Evolutionary conservation across 2,888 invertebrate genomes (phyloP).

Genomic region (Calameuta pallipes): DNA sequence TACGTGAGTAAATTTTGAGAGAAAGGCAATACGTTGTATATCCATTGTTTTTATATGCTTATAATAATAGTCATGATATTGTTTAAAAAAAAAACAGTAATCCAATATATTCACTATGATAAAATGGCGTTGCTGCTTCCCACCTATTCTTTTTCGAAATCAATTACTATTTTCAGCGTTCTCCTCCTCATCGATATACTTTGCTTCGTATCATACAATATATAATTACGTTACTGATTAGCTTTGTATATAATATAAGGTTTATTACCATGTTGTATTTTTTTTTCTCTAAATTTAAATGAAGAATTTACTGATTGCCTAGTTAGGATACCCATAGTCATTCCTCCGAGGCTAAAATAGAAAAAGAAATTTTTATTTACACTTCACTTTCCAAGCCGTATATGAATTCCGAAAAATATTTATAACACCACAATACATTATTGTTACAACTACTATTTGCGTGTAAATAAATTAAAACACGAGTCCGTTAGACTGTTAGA

Average conservation of each 20-base stretch:
- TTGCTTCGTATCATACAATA: neutral
- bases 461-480: neutral
- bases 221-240: neutral
- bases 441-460: neutral
- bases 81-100: neutral
- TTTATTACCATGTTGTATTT: neutral
- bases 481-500: neutral
- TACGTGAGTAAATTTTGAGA: neutral
- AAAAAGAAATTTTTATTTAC: conserved; percentile 28
- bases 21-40: neutral
- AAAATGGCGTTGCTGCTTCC: neutral
- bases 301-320: conserved; percentile 26
- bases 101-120: neutral
- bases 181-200: neutral
- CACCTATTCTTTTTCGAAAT: neutral
- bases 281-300: conserved; percentile 27
- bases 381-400: neutral
- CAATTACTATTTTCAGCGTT: neutral
- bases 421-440: neutral
- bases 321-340: conserved; percentile 32
- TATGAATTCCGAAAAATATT: neutral
- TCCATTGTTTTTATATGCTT: neutral
- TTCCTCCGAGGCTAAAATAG: conserved; percentile 43
- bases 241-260: neutral
- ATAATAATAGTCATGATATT: too few species aligned